Evolutionary conservation across 1,140 invertebrate genomes (phyloP), one percentile per base, ranked within the genome.

Genomic region (silkworm (Bombyx mori)): DNA sequence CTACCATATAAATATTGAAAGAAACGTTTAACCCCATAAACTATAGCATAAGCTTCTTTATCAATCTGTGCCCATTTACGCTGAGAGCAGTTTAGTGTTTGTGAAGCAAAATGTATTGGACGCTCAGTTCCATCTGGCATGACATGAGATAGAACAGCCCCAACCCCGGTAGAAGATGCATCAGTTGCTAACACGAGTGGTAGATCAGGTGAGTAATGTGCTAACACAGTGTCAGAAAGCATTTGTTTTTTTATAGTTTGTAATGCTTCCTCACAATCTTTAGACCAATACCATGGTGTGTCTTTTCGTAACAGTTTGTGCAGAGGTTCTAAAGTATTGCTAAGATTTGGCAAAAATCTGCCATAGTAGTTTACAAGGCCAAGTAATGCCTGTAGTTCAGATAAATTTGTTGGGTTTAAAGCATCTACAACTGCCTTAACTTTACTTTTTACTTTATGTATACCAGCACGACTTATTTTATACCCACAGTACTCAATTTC

Each of bases 21-120:
- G 44, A 46, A 44, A 5, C 54, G 22, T 8, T 43, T 44, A 3
- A 42, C 54, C 5, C 54, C 54, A 66, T 68, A 89, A 2, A 89
- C 73, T 12, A 90, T 77, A 6, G 79, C 82, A 7, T 90, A 59
- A 0, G 79, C 85, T 61, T 91, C 86, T 60, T 84, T 88, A 43
- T 90, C 82, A 7, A 90, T 82, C 61, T 89, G 83, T 2, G 73
- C 59, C 58, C 89, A 90, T 35, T 79, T 75, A 26, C 60, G 58
- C 54, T 89, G 79, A 6, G 75, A 62, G 2, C 56, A 42, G 7
- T 63, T 82, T 35, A 89, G 65, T 3, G 77, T 69, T 46, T 81
- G 66, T 22, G 82, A 88, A 4, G 81, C 85, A 66, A 64, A 90
- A 7, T 49, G 49, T 7, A 68, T 44, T 1, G 57, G 42, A 8